Percentiles rank a stretch among this genome's conserved stretches.
Conservation (phyloP, 2,113 vertebrate species). For the Candoia aspera region DNA sequence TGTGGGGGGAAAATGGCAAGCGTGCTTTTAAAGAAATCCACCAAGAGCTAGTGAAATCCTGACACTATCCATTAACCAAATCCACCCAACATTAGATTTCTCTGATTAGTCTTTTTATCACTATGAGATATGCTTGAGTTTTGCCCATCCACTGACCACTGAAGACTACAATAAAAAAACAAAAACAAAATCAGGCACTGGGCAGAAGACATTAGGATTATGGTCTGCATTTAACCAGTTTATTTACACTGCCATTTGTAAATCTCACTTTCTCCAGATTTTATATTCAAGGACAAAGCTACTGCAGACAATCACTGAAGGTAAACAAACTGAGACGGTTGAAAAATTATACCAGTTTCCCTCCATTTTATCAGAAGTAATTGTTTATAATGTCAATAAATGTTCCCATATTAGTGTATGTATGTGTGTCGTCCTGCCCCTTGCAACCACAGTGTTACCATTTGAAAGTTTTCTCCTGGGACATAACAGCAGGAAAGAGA, state of each 20-base stretch:
- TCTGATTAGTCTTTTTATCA: background rate
- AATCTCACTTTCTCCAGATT: slow-evolving; percentile 40
- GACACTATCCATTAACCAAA: slow-evolving; percentile 20
- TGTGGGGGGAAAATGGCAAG: slow-evolving; percentile 5
- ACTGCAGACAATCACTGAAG: slow-evolving; percentile 41
- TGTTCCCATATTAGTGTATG: background rate
- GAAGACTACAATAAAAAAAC: slow-evolving; percentile 26
- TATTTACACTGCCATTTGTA: slow-evolving; percentile 21
- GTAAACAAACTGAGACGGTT: slow-evolving; percentile 9
- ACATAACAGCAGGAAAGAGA: no score
- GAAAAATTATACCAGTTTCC: background rate
- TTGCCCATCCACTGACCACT: slow-evolving; percentile 9
- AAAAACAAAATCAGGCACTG: slow-evolving; percentile 1
- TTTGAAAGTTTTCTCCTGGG: no score
- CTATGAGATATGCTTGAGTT: slow-evolving; percentile 23
- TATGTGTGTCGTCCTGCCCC: no score
- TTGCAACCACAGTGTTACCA: no score
- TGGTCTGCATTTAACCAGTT: slow-evolving; percentile 13
- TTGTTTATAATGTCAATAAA: slow-evolving; percentile 40
- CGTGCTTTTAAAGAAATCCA: background rate
- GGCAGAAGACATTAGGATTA: background rate
- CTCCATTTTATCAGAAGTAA: slow-evolving; percentile 14
- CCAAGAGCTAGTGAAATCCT: background rate
- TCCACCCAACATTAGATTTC: background rate
- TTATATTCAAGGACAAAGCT: slow-evolving; percentile 63